phyloP scores from a whole-genome alignment of 35 echinoderm and acorn worm species.

The Patiria miniata region DNA sequence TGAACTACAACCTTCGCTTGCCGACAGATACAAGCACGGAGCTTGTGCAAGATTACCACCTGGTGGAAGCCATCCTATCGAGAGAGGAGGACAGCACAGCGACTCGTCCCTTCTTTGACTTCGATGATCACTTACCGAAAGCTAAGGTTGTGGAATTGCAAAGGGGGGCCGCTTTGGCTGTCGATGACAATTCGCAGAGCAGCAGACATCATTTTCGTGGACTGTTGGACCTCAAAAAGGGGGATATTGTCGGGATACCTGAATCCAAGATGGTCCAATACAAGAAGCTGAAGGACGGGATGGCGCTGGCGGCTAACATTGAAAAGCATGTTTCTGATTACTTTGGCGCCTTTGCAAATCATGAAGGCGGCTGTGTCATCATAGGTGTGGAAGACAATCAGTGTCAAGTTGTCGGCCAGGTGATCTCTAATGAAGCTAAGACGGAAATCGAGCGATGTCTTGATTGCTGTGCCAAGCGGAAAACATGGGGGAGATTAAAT shows the following conservation, averaged over 20 bases:
- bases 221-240: background rate
- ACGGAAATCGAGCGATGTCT: background rate
- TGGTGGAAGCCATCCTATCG: background rate
- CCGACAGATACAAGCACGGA: conserved; percentile 12
- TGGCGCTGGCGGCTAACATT: background rate
- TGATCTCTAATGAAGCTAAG: background rate
- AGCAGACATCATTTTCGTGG: background rate
- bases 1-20: background rate
- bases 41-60: conserved; percentile 3
- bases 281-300: conserved; percentile 14
- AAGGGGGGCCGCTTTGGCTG: background rate
- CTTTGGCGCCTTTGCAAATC: conserved; percentile 2
- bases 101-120: background rate
- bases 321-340: background rate
- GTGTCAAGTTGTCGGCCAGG: background rate
- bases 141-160: background rate
- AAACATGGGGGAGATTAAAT: background rate
- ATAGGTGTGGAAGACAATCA: background rate
- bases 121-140: conserved; percentile 1
- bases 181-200: background rate
- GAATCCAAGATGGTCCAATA: background rate
- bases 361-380: background rate
- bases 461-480: background rate
- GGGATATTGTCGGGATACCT: background rate
- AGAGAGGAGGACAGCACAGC: background rate